Percentiles rank a stretch among this genome's conserved stretches.
phyloP scores from a whole-genome alignment of 2,888 invertebrate species.

The Tiliacea citrago region DNA sequence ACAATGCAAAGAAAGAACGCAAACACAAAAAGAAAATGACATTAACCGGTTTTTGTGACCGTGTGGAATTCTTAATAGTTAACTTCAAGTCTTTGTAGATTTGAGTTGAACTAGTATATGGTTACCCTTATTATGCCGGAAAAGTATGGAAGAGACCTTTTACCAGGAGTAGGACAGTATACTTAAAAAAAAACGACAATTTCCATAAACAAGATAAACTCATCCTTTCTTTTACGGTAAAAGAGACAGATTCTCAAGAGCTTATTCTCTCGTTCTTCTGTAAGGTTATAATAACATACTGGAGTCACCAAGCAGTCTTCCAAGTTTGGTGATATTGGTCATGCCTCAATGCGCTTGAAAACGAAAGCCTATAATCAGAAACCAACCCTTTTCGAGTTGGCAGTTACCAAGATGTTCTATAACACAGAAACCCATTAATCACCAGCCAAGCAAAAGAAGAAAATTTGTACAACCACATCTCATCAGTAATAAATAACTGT shows the following conservation, averaged over 20 bases:
- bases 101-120: background rate
- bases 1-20: too few species aligned
- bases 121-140: background rate
- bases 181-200: background rate
- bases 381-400: background rate
- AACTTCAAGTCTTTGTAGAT: too few species aligned
- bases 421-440: slow-evolving; percentile 40
- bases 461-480: slow-evolving; percentile 54
- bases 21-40: too few species aligned
- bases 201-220: background rate
- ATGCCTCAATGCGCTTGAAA: too few species aligned
- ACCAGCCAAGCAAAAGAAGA: slow-evolving; percentile 28
- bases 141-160: background rate
- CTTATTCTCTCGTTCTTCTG: too few species aligned
- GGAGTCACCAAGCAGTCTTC: background rate
- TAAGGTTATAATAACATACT: background rate
- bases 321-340: background rate
- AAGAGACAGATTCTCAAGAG: background rate
- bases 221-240: background rate
- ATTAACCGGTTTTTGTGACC: background rate
- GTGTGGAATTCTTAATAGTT: too few species aligned
- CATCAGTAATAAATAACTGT: slow-evolving; percentile 62
- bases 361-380: background rate
- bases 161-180: background rate
- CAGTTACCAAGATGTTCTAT: background rate